Conservation (phyloP, 2,113 vertebrate species). For the Amazona guildingii region DNA sequence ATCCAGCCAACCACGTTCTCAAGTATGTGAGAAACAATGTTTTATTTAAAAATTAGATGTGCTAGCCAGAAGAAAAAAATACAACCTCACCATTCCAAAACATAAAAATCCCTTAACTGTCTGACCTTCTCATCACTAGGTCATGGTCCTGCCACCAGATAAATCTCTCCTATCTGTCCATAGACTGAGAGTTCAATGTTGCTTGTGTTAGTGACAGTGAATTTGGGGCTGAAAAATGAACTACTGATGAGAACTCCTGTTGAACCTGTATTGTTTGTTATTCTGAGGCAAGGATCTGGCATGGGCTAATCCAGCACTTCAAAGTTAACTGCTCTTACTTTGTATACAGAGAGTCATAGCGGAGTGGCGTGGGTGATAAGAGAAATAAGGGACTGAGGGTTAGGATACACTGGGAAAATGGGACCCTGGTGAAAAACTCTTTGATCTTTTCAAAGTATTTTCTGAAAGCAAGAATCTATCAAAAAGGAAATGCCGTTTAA, state of each 20-base stretch:
- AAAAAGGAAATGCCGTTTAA: conserved; percentile 77
- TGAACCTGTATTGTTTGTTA: conserved; percentile 89
- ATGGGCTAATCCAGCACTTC: conserved; percentile 86
- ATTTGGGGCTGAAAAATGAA: conserved; percentile 87
- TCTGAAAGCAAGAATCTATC: conserved; percentile 87
- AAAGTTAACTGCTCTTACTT: conserved; percentile 84
- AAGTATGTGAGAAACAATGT: conserved; percentile 73
- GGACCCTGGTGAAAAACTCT: conserved; percentile 77
- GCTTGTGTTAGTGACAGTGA: conserved; percentile 85
- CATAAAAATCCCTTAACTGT: conserved; percentile 76
- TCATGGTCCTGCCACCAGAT: conserved; percentile 79
- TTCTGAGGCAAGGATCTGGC: conserved; percentile 88
- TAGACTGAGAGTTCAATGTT: conserved; percentile 83
- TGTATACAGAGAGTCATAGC: conserved; percentile 92
- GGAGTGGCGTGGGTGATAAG: conserved; percentile 88
- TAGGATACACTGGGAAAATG: conserved; percentile 81
- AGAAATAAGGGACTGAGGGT: conserved; percentile 81
- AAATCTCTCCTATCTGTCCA: conserved; percentile 80
- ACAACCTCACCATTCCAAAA: conserved; percentile 66
- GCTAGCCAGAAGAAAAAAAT: conserved; percentile 67
- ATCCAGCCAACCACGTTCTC: conserved; percentile 35
- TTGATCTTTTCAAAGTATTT: conserved; percentile 92
- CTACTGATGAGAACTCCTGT: conserved; percentile 85
- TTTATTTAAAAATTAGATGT: conserved; percentile 74
- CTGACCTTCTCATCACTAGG: conserved; percentile 73